Evolutionary conservation across 2,888 invertebrate genomes (phyloP), one percentile per base, ranked within the genome.

Genomic region (Leptarthrus brevirostris): DNA sequence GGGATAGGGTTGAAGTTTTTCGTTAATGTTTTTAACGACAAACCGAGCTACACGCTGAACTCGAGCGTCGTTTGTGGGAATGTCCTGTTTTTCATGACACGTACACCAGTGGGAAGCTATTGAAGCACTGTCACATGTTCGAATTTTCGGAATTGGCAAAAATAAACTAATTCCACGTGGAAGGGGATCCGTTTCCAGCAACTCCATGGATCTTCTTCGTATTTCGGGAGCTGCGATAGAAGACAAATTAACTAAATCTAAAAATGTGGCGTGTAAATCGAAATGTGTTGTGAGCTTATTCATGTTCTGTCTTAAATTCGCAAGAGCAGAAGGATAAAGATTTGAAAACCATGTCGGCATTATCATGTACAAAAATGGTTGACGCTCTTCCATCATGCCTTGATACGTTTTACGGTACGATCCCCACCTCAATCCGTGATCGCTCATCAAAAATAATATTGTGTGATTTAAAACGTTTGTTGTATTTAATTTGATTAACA

Each of bases 381-480:
- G 87, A 54, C 96, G 89, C 82, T 95, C 96, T 83, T 97, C 97
- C 81, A 96, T 87, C 81, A 91, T 88, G 1, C 94, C 94, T 84
- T 96, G 94, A 83, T 92, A 93, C 0, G 96, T 96, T 49, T 80
- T 80, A 8, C 95, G 88, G 78, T 95, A 94, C 5, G 87, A 88
- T 1, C 96, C 96, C 91, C 93, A 96, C 75, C 96, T 86, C 74
- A 95, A 90, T 0, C 97, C 97, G 81, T 97, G 97, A 81, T 97
- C 97, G 82, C 96, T 96, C 86, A 96, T 87, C 8, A 94, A 82
- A 69, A 95, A 86, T 12, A 92, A 79, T 52, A 90, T 87, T 0
- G 94, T 93, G 24, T 89, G 87, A 69, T 92, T 88, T 71, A 94
- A 84, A 3, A 80, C 73, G 1, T 78, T 78, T 3, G 78, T 76